Evolutionary conservation across 2,797 vertebrate species (phyloP), one percentile per base, ranked within the genome.

Genomic region (Anguilla marmorata): DNA sequence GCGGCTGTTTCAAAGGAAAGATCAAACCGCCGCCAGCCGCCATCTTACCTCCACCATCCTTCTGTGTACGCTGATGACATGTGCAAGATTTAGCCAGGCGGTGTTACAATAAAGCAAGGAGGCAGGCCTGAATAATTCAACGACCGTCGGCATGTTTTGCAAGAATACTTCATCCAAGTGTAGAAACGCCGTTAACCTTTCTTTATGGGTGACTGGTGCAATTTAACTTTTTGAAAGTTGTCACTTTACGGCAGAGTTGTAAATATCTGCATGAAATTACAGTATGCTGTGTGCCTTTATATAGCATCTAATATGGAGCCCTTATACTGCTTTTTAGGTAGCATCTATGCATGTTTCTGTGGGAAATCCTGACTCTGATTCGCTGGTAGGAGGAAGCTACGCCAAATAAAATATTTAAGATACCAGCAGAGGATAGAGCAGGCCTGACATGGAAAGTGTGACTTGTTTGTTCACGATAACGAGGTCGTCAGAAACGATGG

Each of bases 401-500:
- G 7, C 24, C 19, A 48, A n/a, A 82, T 50, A 82, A 82, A 82
- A 50, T 24, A 82, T n/a, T 82, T 24, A 48, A 82, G 41, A 50
- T 45, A 2, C 6, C 79, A 82, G 33, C 41, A 3, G 45, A 48
- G 79, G 79, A 82, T n/a, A 82, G 50, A n/a, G 21, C 45, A 24
- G 9, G 79, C 2, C 79, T n/a, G 41, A n/a, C 11, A 82, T 50
- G 16, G 79, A 50, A 82, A 48, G 45, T 50, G 12, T 24, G 37
- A 80, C 76, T n/a, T 82, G 79, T 82, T 82, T n/a, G 79, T 82
- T 48, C 74, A 16, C 33, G 24, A 50, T 50, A 24, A 50, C 41
- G 7, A 21, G 37, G 21, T 48, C 2, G 5, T 21, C 76, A 16
- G 30, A 79, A 33, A 37, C 37, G 37, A 79, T 79, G 74, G 37